phyloP scores from a whole-genome alignment of 2,888 invertebrate species.

The Ctenicera cuprea region DNA sequence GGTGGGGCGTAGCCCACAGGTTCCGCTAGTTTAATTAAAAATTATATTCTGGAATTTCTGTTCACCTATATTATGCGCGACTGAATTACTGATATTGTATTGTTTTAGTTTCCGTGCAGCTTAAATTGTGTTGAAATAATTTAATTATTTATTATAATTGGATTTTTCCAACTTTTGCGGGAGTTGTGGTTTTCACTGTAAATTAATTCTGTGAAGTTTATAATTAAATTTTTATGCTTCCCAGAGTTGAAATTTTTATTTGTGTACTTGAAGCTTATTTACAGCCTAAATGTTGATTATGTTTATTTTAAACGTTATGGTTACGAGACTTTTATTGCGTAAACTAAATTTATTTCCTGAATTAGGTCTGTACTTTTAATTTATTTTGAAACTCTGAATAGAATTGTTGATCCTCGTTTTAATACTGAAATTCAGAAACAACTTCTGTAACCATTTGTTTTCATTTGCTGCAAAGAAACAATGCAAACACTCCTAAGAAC shows the following conservation, averaged over 20 bases:
- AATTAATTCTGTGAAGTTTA: conserved; percentile 24
- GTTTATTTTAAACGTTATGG: conserved; percentile 49
- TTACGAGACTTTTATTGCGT: conserved; percentile 41
- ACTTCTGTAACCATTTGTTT: neutral
- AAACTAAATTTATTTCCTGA: conserved; percentile 46
- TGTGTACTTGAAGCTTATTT: conserved; percentile 29
- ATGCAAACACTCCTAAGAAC: conserved; percentile 5
- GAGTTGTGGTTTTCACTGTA: conserved; percentile 15
- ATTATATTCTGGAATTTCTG: no score
- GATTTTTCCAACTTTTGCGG: conserved; percentile 4
- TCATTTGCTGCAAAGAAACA: conserved; percentile 10
- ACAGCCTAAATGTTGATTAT: conserved; percentile 46
- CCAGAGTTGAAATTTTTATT: conserved; percentile 49
- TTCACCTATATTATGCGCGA: no score
- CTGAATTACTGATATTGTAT: neutral
- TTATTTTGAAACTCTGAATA: conserved; percentile 23
- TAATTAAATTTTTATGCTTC: conserved; percentile 31
- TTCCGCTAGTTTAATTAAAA: no score
- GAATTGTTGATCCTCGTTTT: neutral
- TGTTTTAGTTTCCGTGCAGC: neutral
- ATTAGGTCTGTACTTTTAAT: conserved; percentile 17
- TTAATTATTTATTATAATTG: conserved; percentile 16
- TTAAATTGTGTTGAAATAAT: conserved; percentile 6
- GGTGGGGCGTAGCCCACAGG: no score
- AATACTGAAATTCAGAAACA: conserved; percentile 1